Percentiles rank a stretch among this genome's conserved stretches.
Conservation (phyloP, 2,113 vertebrate genomes). For the Salvelinus namaycush region DNA sequence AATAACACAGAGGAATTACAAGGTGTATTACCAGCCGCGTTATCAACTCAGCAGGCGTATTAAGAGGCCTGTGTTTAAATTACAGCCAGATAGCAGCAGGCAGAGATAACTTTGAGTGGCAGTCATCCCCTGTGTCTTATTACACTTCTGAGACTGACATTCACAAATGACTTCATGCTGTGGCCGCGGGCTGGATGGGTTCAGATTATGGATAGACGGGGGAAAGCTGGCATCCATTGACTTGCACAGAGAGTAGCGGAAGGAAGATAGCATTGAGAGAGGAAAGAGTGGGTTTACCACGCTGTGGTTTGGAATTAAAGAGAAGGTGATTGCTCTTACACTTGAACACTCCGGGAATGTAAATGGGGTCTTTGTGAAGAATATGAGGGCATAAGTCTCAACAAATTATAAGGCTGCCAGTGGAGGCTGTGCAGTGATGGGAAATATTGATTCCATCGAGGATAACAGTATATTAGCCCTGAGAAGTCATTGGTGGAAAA, state of each 20-base stretch:
- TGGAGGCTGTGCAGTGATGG: background rate
- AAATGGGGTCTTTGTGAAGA: conserved; percentile 15
- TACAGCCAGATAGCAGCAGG: conserved; percentile 48
- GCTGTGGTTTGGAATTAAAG: background rate
- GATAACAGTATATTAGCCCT: background rate
- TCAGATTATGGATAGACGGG: conserved; percentile 20
- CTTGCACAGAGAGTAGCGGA: background rate
- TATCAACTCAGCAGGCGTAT: conserved; percentile 60
- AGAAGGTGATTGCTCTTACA: conserved; percentile 12
- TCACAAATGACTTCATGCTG: conserved; percentile 52
- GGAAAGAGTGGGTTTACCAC: background rate
- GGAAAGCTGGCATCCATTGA: background rate
- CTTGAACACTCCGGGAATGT: conserved; percentile 24
- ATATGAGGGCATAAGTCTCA: conserved; percentile 11
- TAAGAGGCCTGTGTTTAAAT: conserved; percentile 64
- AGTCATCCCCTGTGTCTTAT: conserved; percentile 44
- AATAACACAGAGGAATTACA: background rate
- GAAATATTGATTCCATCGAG: conserved; percentile 1
- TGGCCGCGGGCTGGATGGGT: conserved; percentile 27
- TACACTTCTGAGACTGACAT: conserved; percentile 51
- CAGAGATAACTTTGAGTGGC: conserved; percentile 59
- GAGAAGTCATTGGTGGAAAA: background rate
- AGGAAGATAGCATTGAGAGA: background rate
- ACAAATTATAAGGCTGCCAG: conserved; percentile 2
- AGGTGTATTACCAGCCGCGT: conserved; percentile 48